Base-by-base conservation (phyloP, 1,140 invertebrate species). In the Goniozus legneri region DNA sequence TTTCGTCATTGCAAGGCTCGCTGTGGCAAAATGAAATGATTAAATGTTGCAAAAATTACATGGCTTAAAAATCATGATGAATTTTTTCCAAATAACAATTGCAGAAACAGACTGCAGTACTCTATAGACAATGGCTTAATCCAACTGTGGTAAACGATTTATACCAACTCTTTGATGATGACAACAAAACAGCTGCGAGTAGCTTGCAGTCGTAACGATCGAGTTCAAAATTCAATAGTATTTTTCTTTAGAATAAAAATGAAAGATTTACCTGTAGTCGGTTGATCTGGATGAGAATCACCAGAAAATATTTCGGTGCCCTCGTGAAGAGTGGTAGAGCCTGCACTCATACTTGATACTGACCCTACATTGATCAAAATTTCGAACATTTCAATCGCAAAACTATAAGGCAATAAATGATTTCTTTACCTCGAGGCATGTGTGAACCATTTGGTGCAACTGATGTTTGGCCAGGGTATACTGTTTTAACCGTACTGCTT, bases 81-180 rank as follows among this genome's bases (percentile, higher is more conserved):
- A n/a, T n/a, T n/a, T n/a, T n/a, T n/a, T n/a, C n/a, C n/a, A n/a
- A n/a, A n/a, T n/a, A n/a, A n/a, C n/a, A n/a, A n/a, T n/a, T n/a
- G n/a, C n/a, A n/a, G n/a, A 52, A 39, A 44, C 42, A 40, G 4
- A 19, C 40, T 47, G 61, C 57, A 67, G 57, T 62, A 60, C 38
- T 47, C 45, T 55, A 65, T 73, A 72, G 71, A 73, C 71, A 73
- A 73, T 73, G 69, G 71, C 68, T 71, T 61, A 60, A 69, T 73
- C 71, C 71, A 73, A 73, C 69, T 67, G 68, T 71, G 71, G 71
- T 73, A 69, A 13, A 50, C 24, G 47, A 56, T 21, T 50, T 32
- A 31, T 42, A 58, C 48, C 52, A 32, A 33, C 42, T 44, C 24
- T 35, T 19, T 34, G 47, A 32, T 38, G 2, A 54, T 38, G 51